Base-by-base conservation (phyloP, 1,140 invertebrate species). In the Aphelenchoides fujianensis region DNA sequence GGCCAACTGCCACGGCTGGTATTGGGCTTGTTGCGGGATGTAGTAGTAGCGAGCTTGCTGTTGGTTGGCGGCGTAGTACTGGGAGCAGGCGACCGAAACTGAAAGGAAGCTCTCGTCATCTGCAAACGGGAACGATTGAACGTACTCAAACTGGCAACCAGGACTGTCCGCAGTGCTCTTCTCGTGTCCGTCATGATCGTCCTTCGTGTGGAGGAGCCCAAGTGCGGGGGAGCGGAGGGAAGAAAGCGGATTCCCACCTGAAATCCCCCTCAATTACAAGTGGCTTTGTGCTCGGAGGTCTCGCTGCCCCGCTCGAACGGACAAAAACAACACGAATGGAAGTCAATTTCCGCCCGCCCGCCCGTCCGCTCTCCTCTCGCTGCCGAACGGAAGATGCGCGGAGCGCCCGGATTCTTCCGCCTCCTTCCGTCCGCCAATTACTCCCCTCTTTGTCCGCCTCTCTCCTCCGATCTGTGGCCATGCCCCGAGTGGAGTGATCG, bases 11-110 rank as follows among this genome's bases (percentile, higher is more conserved):
- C 52, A 2, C 9, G n/a, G 69, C 27, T 71, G 9, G 12, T 36
- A n/a, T 27, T 70, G 19, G 16, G 30, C 66, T 73, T 70, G 12
- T 7, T 70, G 23, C 32, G 31, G 31, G 12, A 73, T 73, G 31
- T 70, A 73, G 28, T 70, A 19, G 30, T 19, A 16, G 30, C 16
- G 55, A 1, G 35, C 30, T 35, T 9, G 59, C 9, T 41, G n/a
- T n/a, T n/a, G n/a, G 73, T 48, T 23, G 12, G 41, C 5, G 7
- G 5, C 5, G 23, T 7, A 59, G 19, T 59, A 59, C 34, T 59
- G 55, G 41, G 41, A 12, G 23, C 12, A 48, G 23, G 41, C 12
- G 23, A 23, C 41, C 12, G 41, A 48, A 48, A 48, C 41, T 48
- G 23, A 48, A 48, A 48, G 12, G 12, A 23, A 48, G 23, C 23